Conservation (phyloP, 1,140 invertebrate genomes). For the honey bee (Apis mellifera) region DNA sequence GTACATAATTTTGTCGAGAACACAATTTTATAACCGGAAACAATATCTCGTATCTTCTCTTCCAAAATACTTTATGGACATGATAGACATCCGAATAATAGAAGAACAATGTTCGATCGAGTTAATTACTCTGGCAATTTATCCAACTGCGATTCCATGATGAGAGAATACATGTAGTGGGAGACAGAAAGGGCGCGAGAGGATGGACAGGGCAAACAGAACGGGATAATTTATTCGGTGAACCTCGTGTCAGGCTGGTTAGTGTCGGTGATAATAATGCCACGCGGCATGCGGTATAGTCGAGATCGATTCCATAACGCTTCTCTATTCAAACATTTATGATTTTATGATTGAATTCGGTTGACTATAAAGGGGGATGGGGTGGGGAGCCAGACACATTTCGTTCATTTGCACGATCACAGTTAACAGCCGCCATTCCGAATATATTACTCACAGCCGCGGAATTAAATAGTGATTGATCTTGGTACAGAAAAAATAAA, state of each 20-base stretch:
- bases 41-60: too few relatives aligned
- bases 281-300: not conserved
- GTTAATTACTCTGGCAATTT: constrained; percentile 10
- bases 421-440: constrained; percentile 36
- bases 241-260: not conserved
- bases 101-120: constrained; percentile 8
- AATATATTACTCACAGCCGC: constrained; percentile 42
- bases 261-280: constrained; percentile 20
- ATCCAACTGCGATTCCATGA: not conserved
- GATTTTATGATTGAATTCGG: constrained; percentile 49
- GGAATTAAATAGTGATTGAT: constrained; percentile 31
- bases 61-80: not conserved
- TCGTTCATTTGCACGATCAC: constrained; percentile 33
- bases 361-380: not conserved
- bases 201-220: constrained; percentile 18
- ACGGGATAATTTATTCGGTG: constrained; percentile 45
- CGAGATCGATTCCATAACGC: constrained; percentile 17
- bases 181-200: not conserved
- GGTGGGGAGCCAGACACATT: not conserved
- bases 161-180: too few relatives aligned
- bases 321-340: constrained; percentile 49
- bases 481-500: not conserved
- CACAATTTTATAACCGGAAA: too few relatives aligned
- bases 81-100: not conserved
- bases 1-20: too few relatives aligned